These are phyloP conservation scores for Limnodromus scolopaceus DNA, from an alignment of 2,797 vertebrate genomes.

Conservation along the genomic window DNA sequence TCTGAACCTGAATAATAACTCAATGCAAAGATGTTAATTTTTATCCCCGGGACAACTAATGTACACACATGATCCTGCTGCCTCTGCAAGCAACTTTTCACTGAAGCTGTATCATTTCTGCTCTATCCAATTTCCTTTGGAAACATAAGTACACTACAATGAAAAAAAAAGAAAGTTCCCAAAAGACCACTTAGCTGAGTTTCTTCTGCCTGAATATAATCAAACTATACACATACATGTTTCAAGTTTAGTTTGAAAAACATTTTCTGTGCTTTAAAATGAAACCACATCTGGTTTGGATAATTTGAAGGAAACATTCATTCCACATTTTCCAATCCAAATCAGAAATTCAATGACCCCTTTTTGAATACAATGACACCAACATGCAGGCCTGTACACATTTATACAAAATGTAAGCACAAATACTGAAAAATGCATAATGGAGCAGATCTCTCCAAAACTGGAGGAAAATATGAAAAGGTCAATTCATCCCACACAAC, in stretches of 20 bases:
- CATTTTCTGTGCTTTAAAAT: conserved; percentile 19
- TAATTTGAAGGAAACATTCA: conserved; percentile 24
- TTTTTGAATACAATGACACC: neutral
- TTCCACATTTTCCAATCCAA: conserved; percentile 13
- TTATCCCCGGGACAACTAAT: neutral
- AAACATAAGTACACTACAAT: neutral
- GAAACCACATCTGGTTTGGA: conserved; percentile 23
- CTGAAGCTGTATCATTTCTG: neutral
- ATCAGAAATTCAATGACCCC: neutral
- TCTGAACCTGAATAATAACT: neutral
- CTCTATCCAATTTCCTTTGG: neutral
- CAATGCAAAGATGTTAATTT: neutral
- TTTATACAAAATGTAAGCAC: neutral
- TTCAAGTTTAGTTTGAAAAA: conserved; percentile 4
- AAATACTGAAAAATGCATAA: neutral
- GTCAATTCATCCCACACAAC: neutral
- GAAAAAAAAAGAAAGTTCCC: neutral
- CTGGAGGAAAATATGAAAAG: conserved; percentile 10
- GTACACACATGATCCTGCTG: neutral
- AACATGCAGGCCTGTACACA: neutral
- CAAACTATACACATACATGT: conserved; percentile 11
- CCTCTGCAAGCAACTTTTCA: neutral
- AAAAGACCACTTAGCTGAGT: conserved; percentile 13
- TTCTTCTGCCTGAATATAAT: conserved; percentile 31
- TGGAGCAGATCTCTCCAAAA: neutral